These are phyloP conservation scores for Trematomus loennbergii DNA, from an alignment of 2,113 vertebrate species.

Conservation along the genomic window DNA sequence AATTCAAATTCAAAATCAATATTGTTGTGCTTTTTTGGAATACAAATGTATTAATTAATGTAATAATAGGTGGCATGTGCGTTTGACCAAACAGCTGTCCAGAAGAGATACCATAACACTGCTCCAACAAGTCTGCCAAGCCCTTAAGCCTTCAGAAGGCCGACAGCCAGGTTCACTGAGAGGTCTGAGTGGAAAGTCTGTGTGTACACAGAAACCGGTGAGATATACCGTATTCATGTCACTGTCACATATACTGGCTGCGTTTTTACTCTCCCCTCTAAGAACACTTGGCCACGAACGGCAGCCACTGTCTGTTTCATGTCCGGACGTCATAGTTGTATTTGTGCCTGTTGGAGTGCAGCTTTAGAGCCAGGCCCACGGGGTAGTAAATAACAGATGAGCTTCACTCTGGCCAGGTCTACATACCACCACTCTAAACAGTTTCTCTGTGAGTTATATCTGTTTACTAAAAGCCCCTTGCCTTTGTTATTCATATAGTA, in stretches of 20 bases:
- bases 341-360: conserved; percentile 57
- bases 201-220: conserved; percentile 63
- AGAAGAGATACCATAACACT: conserved; percentile 49
- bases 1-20: conserved; percentile 65
- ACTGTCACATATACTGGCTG: conserved; percentile 60
- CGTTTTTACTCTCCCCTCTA: conserved; percentile 57
- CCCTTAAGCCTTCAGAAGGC: conserved; percentile 54
- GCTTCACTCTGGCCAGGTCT: conserved; percentile 73
- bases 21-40: conserved; percentile 38
- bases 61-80: conserved; percentile 35
- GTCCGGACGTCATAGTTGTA: conserved; percentile 60
- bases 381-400: conserved; percentile 80
- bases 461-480: conserved; percentile 80
- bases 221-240: conserved; percentile 70
- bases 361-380: conserved; percentile 56
- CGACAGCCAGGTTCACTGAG: conserved; percentile 71
- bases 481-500: conserved; percentile 72
- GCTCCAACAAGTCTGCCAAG: conserved; percentile 52
- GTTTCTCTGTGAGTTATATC: conserved; percentile 74
- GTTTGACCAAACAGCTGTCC: conserved; percentile 59
- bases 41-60: conserved; percentile 65
- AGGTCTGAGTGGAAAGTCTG: conserved; percentile 78
- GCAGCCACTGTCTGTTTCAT: conserved; percentile 73
- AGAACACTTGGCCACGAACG: conserved; percentile 55
- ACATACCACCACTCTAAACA: conserved; percentile 80